Percentiles rank a stretch among this genome's conserved stretches.
Conservation (phyloP, 2,797 vertebrate species). For the Prunella strophiata region DNA sequence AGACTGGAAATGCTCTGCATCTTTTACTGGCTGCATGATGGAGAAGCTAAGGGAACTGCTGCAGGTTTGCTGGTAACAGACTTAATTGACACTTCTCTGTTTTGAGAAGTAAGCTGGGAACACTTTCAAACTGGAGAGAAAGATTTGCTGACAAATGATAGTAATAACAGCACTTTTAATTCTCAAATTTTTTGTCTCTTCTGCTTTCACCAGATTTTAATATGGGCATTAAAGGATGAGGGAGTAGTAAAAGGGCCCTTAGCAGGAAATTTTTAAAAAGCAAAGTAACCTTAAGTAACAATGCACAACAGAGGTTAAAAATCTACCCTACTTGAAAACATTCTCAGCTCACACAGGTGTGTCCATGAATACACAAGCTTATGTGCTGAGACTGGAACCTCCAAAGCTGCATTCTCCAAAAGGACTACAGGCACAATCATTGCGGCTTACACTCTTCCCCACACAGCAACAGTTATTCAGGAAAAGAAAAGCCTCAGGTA, state of each 20-base stretch:
- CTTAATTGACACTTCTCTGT: neutral
- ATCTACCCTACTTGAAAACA: neutral
- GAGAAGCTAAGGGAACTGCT: neutral
- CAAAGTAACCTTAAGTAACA: neutral
- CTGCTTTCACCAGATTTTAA: neutral
- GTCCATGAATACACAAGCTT: neutral
- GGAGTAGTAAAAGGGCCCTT: neutral
- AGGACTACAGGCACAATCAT: neutral
- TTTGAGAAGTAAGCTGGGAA: constrained; percentile 7
- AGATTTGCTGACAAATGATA: neutral
- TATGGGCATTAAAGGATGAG: neutral
- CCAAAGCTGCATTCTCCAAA: neutral
- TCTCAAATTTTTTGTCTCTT: neutral
- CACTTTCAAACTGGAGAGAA: neutral
- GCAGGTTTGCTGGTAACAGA: neutral
- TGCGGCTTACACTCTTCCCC: neutral
- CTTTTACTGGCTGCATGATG: neutral
- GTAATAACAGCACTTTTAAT: neutral
- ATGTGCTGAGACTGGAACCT: neutral
- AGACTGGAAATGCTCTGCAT: neutral
- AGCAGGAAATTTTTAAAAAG: neutral
- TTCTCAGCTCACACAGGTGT: neutral
- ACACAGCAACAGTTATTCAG: neutral
- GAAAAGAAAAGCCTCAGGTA: neutral
- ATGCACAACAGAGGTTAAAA: neutral